Evolutionary conservation across 35 echinoderm and acorn worm species (phyloP), one percentile per base, ranked within the genome.

Genomic region (Stichopus chloronotus): DNA sequence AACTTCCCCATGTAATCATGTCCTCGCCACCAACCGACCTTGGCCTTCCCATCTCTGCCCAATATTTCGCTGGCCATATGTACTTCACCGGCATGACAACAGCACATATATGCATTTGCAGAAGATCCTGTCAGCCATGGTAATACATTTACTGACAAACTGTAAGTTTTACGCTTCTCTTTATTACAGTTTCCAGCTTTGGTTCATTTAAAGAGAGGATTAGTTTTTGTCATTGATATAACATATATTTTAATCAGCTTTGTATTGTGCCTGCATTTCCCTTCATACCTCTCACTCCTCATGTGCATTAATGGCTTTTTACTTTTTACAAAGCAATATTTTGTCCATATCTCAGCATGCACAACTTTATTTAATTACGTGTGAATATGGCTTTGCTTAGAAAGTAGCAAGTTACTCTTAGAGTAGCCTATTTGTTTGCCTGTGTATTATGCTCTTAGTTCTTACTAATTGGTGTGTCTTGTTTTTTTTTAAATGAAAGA

Each of bases 1-100:
- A 43, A 63, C 59, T 52, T 76, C 72, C 72, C 68, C 88, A 91
- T 91, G 88, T 91, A 91, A 55, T 57, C 88, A 57, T 55, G 72
- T 69, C 68, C 43, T 76, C 43, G 86, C 57, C 86, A 10, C 55
- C 25, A 53, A 43, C 20, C 43, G 80, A 74, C 69, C 69, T 74
- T 74, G 69, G 69, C 69, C 69, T 24, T 83, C 43, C 80, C 80
- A 83, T 52, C 80, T 74, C 69, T 20, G 69, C 69, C 22, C 69
- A 14, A 74, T 74, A 74, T 74, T 74, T 19, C 22, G 14, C 69
- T 74, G 69, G 19, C 69, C 17, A 74, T 21, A 74, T 74, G 69
- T n/a, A 74, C 69, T 74, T 4, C 69, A 74, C 69, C 69, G 19
- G 69, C 69, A 74, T 74, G 69, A n/a, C 69, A 74, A 74, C 19